Conservation (phyloP, 2,797 vertebrate genomes). For the Xenopus petersii region DNA sequence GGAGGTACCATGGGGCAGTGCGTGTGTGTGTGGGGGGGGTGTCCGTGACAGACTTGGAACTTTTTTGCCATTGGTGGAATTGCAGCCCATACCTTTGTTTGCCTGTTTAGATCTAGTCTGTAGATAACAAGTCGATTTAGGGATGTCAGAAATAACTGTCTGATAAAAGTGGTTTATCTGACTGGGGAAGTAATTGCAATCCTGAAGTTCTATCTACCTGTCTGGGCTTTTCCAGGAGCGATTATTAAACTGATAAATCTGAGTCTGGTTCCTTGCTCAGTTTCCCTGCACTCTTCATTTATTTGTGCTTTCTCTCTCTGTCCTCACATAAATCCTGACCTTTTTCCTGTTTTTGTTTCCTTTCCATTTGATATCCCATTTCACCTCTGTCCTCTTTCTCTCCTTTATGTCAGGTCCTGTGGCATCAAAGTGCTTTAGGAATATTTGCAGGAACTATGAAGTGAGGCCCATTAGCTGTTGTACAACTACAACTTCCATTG, state of each 20-base stretch:
- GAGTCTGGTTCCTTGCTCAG: slow-evolving; percentile 51
- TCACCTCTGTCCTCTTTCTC: not conserved
- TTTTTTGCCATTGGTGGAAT: slow-evolving; percentile 48
- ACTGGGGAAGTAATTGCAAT: slow-evolving; percentile 65
- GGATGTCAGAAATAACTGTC: slow-evolving; percentile 59
- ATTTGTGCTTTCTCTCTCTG: slow-evolving; percentile 2
- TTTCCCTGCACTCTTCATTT: slow-evolving; percentile 13
- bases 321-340: slow-evolving; percentile 9
- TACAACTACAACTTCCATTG: too few species aligned
- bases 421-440: too few species aligned
- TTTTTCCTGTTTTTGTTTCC: slow-evolving; percentile 3
- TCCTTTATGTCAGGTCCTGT: not conserved
- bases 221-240: slow-evolving; percentile 61
- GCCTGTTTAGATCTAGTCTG: slow-evolving; percentile 73
- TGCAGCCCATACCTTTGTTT: slow-evolving; percentile 68
- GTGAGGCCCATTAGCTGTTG: too few species aligned
- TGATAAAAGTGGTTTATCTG: slow-evolving; percentile 67
- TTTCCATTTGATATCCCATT: slow-evolving; percentile 12
- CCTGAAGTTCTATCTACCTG: slow-evolving; percentile 67
- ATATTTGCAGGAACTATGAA: too few species aligned
- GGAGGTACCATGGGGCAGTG: not conserved
- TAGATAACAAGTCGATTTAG: slow-evolving; percentile 69
- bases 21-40: not conserved
- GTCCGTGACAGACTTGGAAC: slow-evolving; percentile 46
- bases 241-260: slow-evolving; percentile 62